Evolutionary conservation across 1,140 invertebrate genomes (phyloP).

Genomic region (Cydia splendana): DNA sequence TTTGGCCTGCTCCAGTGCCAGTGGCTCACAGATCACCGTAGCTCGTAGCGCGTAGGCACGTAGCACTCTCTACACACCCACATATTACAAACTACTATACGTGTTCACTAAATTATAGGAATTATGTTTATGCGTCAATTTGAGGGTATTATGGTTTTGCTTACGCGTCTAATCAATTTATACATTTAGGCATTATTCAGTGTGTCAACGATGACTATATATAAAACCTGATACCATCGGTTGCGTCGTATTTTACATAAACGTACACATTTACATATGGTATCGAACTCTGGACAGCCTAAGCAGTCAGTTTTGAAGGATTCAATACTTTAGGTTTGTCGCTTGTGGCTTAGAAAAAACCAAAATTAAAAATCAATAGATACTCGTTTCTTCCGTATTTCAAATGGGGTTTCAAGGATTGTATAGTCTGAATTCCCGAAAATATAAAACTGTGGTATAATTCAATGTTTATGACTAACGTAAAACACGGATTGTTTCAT

Average conservation of each 20-base stretch:
- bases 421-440: too few species aligned
- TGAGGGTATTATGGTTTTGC: not conserved
- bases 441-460: too few species aligned
- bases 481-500: too few species aligned
- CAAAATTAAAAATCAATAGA: conserved; percentile 34
- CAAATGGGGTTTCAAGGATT: not conserved
- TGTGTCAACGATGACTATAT: not conserved
- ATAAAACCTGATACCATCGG: not conserved
- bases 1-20: conserved; percentile 43
- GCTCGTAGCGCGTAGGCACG: conserved; percentile 34
- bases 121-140: not conserved
- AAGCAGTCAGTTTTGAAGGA: conserved; percentile 51
- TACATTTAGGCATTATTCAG: not conserved
- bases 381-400: not conserved
- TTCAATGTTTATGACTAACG: too few species aligned
- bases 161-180: not conserved
- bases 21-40: conserved; percentile 45
- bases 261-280: conserved; percentile 43
- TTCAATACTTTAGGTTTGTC: conserved; percentile 43
- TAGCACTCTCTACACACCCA: conserved; percentile 30
- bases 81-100: not conserved
- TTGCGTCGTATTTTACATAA: conserved; percentile 31
- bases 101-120: not conserved
- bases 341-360: conserved; percentile 30
- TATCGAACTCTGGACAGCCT: conserved; percentile 56